These are phyloP conservation scores for Anolis apletophallus DNA, from an alignment of 2,797 vertebrate genomes.

Conservation along the genomic window DNA sequence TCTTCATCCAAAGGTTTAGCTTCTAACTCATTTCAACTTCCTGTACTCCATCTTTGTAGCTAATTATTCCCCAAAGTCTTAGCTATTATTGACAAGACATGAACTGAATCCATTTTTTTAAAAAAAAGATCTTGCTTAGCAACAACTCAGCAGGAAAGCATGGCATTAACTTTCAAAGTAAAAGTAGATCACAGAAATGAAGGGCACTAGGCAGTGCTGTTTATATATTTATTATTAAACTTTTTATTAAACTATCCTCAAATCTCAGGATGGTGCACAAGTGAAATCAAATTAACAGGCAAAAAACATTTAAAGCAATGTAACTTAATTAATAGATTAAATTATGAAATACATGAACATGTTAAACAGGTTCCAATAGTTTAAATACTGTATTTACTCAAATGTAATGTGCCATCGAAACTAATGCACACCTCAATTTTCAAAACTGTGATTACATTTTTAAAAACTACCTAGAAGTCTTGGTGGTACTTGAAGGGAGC, in stretches of 20 bases:
- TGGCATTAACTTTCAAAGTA: neutral
- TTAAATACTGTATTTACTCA: too few species aligned
- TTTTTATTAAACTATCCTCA: too few species aligned
- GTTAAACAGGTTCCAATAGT: too few species aligned
- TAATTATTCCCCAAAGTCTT: neutral
- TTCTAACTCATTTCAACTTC: neutral
- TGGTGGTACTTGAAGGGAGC: neutral
- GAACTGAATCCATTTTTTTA: neutral
- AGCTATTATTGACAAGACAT: neutral
- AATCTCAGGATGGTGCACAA: too few species aligned
- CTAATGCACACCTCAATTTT: too few species aligned
- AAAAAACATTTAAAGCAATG: too few species aligned
- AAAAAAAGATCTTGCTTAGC: slow-evolving; percentile 1
- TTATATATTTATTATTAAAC: too few species aligned
- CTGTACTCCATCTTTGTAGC: neutral
- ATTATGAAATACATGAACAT: too few species aligned
- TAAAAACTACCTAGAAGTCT: neutral
- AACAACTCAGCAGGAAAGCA: neutral
- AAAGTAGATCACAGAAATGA: slow-evolving; percentile 3
- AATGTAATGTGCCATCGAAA: too few species aligned
- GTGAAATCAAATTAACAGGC: too few species aligned
- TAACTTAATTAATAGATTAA: too few species aligned
- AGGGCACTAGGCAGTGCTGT: neutral
- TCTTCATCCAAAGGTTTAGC: too few species aligned
- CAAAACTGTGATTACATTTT: neutral